Evolutionary conservation across 1,140 invertebrate species (phyloP).

Genomic region (Halictus rubicundus): DNA sequence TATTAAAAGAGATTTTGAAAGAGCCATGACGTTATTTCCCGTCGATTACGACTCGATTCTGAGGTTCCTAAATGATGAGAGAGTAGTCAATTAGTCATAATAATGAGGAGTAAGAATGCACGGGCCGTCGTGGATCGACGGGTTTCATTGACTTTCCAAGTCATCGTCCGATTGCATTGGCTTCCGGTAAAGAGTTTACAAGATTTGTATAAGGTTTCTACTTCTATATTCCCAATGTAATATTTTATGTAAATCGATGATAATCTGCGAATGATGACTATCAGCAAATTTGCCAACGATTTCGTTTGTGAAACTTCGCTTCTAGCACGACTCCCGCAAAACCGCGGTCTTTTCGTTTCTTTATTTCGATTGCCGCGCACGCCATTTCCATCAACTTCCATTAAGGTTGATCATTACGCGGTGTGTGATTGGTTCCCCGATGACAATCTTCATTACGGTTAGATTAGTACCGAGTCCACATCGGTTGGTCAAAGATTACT

Average conservation of each 20-base stretch:
- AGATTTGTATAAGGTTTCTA: conserved; percentile 15
- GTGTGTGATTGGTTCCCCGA: too few relatives aligned
- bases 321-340: too few relatives aligned
- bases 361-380: too few relatives aligned
- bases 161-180: conserved; percentile 43
- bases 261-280: too few relatives aligned
- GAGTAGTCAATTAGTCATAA: conserved; percentile 33
- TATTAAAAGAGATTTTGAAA: conserved; percentile 22
- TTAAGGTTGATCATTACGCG: too few relatives aligned
- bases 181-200: conserved; percentile 30
- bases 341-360: too few relatives aligned
- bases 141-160: conserved; percentile 43
- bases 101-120: conserved; percentile 37
- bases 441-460: too few relatives aligned
- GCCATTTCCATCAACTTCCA: too few relatives aligned
- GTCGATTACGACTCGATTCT: conserved; percentile 4
- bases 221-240: background rate
- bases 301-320: too few relatives aligned
- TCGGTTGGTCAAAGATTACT: too few relatives aligned
- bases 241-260: background rate
- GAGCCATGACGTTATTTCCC: background rate
- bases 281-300: too few relatives aligned
- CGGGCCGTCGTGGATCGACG: conserved; percentile 8
- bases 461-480: too few relatives aligned
- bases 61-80: conserved; percentile 20